Evolutionary conservation across 2,113 vertebrate genomes (phyloP).

Genomic region (Origma solitaria): DNA sequence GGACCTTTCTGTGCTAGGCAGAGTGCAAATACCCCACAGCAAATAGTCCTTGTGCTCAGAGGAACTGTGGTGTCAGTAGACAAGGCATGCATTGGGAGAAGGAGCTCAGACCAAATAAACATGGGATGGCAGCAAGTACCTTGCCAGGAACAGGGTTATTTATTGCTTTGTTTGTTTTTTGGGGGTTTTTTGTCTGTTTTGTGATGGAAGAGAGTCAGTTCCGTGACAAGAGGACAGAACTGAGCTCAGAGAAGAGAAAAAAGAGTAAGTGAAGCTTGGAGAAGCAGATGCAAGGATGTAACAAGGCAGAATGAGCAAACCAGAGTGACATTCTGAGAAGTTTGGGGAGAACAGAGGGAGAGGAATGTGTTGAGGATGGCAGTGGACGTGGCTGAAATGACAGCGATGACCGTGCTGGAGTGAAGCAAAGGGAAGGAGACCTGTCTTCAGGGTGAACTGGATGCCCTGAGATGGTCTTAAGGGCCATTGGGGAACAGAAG

Average conservation of each 20-base stretch:
- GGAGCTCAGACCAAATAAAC: not conserved
- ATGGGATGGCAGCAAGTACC: not conserved
- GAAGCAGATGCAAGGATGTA: not conserved
- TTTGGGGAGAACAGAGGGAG: not conserved
- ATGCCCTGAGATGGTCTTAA: not conserved
- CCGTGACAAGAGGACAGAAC: not conserved
- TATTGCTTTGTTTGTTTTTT: not conserved
- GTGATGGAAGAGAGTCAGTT: not conserved
- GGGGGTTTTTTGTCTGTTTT: not conserved
- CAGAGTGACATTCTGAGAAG: not conserved
- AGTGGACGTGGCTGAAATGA: not conserved
- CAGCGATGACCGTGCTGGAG: rapidly evolving
- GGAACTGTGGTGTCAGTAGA: not conserved
- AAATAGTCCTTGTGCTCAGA: not conserved
- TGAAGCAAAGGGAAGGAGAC: not conserved
- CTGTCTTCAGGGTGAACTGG: not conserved
- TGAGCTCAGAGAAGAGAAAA: not conserved
- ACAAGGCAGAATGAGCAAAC: not conserved
- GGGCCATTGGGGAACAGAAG: not conserved
- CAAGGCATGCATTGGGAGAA: not conserved
- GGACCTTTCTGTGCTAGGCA: not conserved
- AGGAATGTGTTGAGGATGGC: not conserved
- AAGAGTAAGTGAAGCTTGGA: not conserved
- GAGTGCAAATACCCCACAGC: not conserved
- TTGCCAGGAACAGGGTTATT: not conserved